Base-by-base conservation (phyloP, 2,888 invertebrate species). In the Idaea dimidiata region DNA sequence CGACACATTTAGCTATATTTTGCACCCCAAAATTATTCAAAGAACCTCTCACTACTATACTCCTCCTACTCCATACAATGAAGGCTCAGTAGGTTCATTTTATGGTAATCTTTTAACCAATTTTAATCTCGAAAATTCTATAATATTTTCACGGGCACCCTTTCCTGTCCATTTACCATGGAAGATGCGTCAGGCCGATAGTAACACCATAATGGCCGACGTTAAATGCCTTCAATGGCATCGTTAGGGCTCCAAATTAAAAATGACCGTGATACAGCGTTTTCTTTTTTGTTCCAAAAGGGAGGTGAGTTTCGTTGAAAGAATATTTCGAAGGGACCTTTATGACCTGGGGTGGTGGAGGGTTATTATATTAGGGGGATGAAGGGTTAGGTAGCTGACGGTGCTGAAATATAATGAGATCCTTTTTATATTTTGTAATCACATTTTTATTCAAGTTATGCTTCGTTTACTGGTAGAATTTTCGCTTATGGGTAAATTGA, bases 221-320 rank as follows among this genome's bases (percentile, higher is more conserved):
- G 84, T 77, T 86, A 85, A 89, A 89, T 85, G 81, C 86, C 89
- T 85, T 82, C 86, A 88, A 89, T 88, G 83, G 83, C 88, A 83
- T 90, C 89, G 89, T 91, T 91, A 88, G 86, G 86, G 85, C 79
- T 81, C 18, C 81, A 91, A 90, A 91, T 92, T 92, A 91, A 91
- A 91, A 90, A 89, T 83, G 89, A 83, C 84, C 87, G 88, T 91
- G 91, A 92, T 85, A 80, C 82, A 79, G 91, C 91, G 82, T 78
- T 90, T 91, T 91, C 89, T 87, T 91, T 91, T 91, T 90, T 88
- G 84, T 83, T 82, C 72, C 70, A 74, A 87, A 88, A 83, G 88
- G 87, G 82, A 79, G 77, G 75, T 80, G 75, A 78, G 75, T 84
- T 86, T 82, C 81, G 85, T 82, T 89, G 86, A 89, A 91, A 90